Evolutionary conservation across 2,797 vertebrate species (phyloP).

Genomic region (Cynopterus sphinx): DNA sequence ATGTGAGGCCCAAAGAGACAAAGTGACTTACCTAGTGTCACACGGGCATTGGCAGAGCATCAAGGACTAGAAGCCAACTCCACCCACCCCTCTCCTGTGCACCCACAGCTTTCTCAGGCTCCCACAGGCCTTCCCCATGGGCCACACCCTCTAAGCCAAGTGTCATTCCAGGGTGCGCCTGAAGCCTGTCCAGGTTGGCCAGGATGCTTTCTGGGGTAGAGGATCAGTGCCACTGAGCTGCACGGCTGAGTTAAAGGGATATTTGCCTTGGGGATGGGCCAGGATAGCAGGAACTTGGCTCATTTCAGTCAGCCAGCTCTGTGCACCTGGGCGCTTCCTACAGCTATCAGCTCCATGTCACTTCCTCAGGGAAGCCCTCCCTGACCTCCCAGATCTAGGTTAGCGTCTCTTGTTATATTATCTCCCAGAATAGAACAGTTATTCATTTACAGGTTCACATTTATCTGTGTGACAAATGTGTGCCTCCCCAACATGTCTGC

Average conservation of each 20-base stretch:
- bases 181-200: neutral
- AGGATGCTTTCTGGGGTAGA: neutral
- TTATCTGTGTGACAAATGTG: neutral
- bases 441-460: neutral
- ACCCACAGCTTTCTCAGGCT: neutral
- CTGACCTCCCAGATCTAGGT: neutral
- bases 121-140: accelerated
- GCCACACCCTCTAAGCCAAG: neutral
- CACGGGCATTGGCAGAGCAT: neutral
- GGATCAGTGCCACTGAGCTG: neutral
- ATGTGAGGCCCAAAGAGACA: neutral
- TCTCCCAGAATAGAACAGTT: neutral
- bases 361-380: neutral
- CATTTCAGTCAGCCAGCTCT: neutral
- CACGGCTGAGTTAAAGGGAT: neutral
- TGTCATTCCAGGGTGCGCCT: neutral
- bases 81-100: neutral
- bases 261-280: neutral
- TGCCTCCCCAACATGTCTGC: neutral
- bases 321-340: neutral
- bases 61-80: neutral
- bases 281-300: neutral
- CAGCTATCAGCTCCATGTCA: neutral
- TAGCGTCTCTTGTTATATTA: neutral
- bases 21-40: neutral